Conservation (phyloP, 2,888 invertebrate genomes). For the Dinocampus coccinellae region DNA sequence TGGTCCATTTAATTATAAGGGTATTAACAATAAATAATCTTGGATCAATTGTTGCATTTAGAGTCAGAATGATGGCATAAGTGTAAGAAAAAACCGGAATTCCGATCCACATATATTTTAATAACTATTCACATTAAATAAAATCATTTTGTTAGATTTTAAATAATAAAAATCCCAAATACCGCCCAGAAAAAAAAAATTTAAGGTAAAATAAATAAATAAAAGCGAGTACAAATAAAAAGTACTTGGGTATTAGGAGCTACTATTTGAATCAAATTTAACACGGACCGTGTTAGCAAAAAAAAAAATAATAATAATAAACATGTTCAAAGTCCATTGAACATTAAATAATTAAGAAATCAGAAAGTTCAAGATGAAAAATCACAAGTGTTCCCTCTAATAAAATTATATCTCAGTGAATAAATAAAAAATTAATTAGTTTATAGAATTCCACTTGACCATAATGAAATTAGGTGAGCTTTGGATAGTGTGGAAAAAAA, state of each 20-base stretch:
- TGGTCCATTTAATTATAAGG: not conserved
- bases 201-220: not conserved
- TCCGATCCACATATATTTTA: not conserved
- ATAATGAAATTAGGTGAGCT: not conserved
- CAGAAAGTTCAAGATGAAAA: constrained; percentile 40
- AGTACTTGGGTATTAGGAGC: not conserved
- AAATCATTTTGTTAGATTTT: not conserved
- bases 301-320: too few species aligned
- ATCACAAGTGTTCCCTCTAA: constrained; percentile 57
- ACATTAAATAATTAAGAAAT: constrained; percentile 2
- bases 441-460: not conserved
- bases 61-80: too few species aligned
- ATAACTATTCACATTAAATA: not conserved
- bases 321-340: not conserved
- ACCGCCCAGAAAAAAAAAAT: not conserved
- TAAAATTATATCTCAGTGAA: not conserved
- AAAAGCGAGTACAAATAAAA: not conserved
- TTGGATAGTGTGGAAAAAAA: not conserved
- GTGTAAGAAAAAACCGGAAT: not conserved
- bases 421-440: not conserved
- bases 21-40: not conserved
- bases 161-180: not conserved
- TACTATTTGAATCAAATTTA: too few species aligned
- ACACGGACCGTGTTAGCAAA: too few species aligned
- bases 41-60: not conserved